Percentiles rank a stretch among this genome's conserved stretches.
Evolutionary conservation across 2,113 vertebrate species (phyloP).

Genomic region (Tamias sibiricus): DNA sequence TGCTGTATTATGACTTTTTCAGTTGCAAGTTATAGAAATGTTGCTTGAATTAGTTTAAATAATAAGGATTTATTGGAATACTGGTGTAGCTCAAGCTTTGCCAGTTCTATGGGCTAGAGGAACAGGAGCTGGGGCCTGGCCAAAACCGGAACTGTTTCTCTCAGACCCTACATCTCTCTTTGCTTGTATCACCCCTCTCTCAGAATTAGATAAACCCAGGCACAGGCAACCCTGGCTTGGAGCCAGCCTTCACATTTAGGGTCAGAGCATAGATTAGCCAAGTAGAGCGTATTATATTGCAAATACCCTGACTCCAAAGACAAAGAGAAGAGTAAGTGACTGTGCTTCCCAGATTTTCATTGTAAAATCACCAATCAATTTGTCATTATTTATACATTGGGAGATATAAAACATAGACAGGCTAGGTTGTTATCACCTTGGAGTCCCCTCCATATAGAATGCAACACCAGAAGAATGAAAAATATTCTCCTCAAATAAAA

Average conservation of each 20-base stretch:
- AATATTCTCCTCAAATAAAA: not conserved
- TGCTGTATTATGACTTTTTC: not conserved
- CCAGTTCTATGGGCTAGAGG: not conserved
- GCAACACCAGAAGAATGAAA: not conserved
- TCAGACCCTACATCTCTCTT: rapidly evolving
- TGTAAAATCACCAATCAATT: not conserved
- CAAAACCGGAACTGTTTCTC: not conserved
- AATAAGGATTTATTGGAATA: not conserved
- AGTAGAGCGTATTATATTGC: not conserved
- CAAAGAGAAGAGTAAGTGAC: not conserved
- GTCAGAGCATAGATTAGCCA: not conserved
- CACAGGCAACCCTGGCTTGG: not conserved
- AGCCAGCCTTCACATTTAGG: not conserved
- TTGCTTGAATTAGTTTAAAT: not conserved
- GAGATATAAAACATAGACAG: not conserved
- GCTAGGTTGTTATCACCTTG: not conserved
- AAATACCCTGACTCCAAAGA: not conserved
- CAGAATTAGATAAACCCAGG: not conserved
- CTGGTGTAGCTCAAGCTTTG: not conserved
- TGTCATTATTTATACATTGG: not conserved
- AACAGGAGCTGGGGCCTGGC: not conserved
- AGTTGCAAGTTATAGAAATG: not conserved
- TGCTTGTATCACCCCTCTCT: not conserved
- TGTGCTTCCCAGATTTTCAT: not conserved
- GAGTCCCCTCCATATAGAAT: not conserved